Percentiles rank a stretch among this genome's conserved stretches.
These are phyloP conservation scores for Drosophila multiciliata DNA, from an alignment of 2,888 invertebrate genomes.

Conservation along the genomic window DNA sequence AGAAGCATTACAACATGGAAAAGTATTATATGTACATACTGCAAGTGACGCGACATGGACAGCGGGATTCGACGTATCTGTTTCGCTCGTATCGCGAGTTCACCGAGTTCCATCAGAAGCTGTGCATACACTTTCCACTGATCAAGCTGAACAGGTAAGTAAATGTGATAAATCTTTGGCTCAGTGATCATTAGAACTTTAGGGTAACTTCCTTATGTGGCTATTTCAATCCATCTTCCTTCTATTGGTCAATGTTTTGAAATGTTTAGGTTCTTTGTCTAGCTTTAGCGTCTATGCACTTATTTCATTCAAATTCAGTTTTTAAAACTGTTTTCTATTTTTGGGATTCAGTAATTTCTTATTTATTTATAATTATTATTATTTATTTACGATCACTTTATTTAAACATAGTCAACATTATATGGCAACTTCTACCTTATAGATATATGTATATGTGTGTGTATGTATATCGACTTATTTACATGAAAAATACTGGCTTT, in stretches of 20 bases:
- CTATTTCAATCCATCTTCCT: neutral
- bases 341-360: neutral
- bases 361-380: neutral
- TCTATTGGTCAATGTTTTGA: neutral
- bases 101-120: conserved; percentile 97
- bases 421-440: conserved; percentile 50
- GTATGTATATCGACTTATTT: conserved; percentile 39
- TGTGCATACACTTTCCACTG: conserved; percentile 95
- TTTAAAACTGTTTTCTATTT: neutral
- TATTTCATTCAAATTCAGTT: neutral
- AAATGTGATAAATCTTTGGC: neutral
- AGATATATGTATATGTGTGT: conserved; percentile 7
- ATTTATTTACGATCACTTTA: conserved; percentile 37
- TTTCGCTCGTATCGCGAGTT: conserved; percentile 99
- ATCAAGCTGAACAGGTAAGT: conserved; percentile 95
- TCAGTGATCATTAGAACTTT: neutral
- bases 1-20: conserved; percentile 98
- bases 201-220: neutral
- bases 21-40: conserved; percentile 98
- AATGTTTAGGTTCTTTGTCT: neutral
- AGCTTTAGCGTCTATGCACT: neutral
- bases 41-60: conserved; percentile 92
- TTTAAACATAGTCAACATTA: conserved; percentile 57
- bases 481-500: conserved; percentile 69
- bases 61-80: conserved; percentile 94